Evolutionary conservation across 2,113 vertebrate genomes (phyloP).

Genomic region (Nesogale talazaci): DNA sequence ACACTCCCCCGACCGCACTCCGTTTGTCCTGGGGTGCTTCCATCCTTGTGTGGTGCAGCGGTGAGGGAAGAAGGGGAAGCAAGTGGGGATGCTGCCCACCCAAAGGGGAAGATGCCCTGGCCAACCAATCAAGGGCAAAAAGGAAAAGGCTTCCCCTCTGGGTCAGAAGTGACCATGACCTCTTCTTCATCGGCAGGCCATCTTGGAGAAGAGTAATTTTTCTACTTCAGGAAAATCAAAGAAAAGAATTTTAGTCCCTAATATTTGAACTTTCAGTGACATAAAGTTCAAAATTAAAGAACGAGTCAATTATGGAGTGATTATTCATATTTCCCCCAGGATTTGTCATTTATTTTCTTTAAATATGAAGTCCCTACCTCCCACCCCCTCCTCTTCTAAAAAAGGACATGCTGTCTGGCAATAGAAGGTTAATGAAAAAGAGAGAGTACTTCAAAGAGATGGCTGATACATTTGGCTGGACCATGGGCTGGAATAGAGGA

Average conservation of each 20-base stretch:
- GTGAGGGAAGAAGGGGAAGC: slow-evolving; percentile 3
- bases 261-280: background rate
- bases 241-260: background rate
- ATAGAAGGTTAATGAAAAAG: background rate
- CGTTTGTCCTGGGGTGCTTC: background rate
- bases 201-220: background rate
- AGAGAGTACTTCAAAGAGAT: background rate
- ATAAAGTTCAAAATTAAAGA: background rate
- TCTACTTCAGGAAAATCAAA: slow-evolving; percentile 31
- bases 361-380: slow-evolving; percentile 9
- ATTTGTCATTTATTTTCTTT: background rate
- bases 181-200: background rate
- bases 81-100: background rate
- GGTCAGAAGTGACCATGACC: background rate
- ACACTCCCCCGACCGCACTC: background rate
- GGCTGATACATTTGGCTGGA: background rate
- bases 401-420: background rate
- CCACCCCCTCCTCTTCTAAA: background rate
- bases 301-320: slow-evolving; percentile 29
- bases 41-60: background rate
- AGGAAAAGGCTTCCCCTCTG: background rate
- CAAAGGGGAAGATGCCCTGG: background rate
- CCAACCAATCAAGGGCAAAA: background rate
- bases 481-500: background rate
- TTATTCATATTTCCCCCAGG: background rate